These are phyloP conservation scores for Micronisus gabar DNA, from an alignment of 2,113 vertebrate species.

Conservation along the genomic window DNA sequence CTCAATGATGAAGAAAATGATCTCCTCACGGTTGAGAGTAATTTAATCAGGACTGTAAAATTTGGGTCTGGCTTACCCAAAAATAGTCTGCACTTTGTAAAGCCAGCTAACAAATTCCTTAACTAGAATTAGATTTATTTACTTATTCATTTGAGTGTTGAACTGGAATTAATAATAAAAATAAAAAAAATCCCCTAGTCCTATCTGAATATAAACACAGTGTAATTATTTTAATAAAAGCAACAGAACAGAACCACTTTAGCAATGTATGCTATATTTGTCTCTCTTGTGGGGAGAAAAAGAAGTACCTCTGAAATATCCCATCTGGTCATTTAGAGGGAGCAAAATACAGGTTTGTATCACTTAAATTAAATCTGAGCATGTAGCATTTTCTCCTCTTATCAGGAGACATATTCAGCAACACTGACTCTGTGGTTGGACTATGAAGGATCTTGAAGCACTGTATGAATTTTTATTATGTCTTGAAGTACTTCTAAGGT, in stretches of 20 bases:
- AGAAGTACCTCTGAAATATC: not conserved
- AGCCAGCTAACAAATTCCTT: not conserved
- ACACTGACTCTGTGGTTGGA: not conserved
- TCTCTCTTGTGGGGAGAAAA: not conserved
- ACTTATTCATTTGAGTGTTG: not conserved
- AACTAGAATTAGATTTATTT: not conserved
- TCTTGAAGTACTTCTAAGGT: not conserved
- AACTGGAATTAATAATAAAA: not conserved
- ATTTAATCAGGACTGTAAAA: not conserved
- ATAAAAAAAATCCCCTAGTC: not conserved
- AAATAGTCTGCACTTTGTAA: not conserved
- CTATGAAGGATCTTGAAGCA: not conserved
- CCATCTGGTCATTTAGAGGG: not conserved
- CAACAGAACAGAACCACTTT: not conserved
- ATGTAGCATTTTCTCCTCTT: not conserved
- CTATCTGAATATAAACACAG: not conserved
- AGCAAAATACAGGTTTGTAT: not conserved
- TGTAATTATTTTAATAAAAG: not conserved
- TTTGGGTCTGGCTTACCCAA: not conserved
- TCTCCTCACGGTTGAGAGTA: not conserved
- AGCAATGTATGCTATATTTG: not conserved
- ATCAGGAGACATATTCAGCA: not conserved
- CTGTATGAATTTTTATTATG: not conserved
- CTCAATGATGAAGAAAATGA: constrained; percentile 22
- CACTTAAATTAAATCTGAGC: not conserved